A percentile compares a stretch with the other conserved stretches of the same genome.
Conservation (phyloP, 2,888 invertebrate species). For the Coenonympha arcania region DNA sequence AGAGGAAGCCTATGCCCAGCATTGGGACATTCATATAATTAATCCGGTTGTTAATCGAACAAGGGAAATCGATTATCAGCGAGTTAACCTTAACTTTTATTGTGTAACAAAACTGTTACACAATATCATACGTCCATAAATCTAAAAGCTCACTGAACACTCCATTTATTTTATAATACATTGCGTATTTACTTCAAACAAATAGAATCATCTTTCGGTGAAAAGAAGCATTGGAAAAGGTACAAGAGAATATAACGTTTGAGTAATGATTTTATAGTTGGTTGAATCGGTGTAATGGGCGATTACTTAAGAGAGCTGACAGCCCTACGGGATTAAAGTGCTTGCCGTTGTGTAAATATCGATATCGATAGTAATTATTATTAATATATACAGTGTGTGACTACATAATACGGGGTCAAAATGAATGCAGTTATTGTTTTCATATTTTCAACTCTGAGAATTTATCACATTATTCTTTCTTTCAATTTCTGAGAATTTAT, state of each 20-base stretch:
- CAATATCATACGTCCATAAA: background rate
- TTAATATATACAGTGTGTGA: background rate
- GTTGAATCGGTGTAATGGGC: constrained; percentile 55
- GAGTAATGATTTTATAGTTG: constrained; percentile 32
- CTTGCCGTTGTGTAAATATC: constrained; percentile 17
- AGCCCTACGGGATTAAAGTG: constrained; percentile 46
- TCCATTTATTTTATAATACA: background rate
- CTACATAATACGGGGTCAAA: too few relatives aligned
- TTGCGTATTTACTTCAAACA: background rate
- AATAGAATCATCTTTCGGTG: background rate
- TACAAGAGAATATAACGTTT: constrained; percentile 14
- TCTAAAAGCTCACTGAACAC: background rate
- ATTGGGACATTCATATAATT: too few relatives aligned
- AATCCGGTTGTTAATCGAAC: background rate
- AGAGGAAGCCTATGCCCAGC: too few relatives aligned
- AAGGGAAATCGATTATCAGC: background rate
- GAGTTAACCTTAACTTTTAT: background rate
- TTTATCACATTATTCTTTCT: too few relatives aligned
- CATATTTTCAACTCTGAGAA: too few relatives aligned
- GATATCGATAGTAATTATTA: constrained; percentile 14
- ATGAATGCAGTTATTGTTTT: too few relatives aligned
- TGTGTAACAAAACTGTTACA: too few relatives aligned
- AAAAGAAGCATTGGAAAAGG: constrained; percentile 4
- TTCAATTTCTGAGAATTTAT: background rate
- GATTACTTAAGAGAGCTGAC: constrained; percentile 57